Evolutionary conservation across 2,113 vertebrate species (phyloP), one percentile per base, ranked within the genome.

Genomic region (Amphiprion ocellaris): DNA sequence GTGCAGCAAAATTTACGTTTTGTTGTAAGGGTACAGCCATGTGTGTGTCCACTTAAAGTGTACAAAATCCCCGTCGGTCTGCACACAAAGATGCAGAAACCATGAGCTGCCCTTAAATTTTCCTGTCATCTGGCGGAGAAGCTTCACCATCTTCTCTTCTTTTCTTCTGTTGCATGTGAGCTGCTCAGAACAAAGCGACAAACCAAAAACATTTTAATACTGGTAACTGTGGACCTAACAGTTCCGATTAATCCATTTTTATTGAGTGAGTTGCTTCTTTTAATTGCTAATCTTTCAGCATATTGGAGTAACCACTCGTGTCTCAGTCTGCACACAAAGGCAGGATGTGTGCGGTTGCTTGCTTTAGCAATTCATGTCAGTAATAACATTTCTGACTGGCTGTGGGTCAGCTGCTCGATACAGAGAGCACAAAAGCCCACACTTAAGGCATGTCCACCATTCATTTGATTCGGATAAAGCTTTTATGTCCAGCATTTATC

Each of bases 401-500:
- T 30, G 65, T 55, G 41, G 58, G 15, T 49, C 64, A 83, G 55
- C 39, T 61, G 46, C 53, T 71, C 61, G 39, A 68, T 49, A 50
- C 54, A 67, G 47, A 69, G 24, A 70, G 54, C 24, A 37, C 21
- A 47, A 68, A 60, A 26, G 30, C 39, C 9, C 26, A 7, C 30
- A 15, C 66, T 68, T 60, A 69, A 77, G 77, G 21, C 47, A 0
- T 44, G 28, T 12, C 47, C 24, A 28, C 67, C 50, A 62, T 63
- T 78, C 47, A 76, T 90, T 82, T 41, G 33, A 74, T 79, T 76
- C 50, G 82, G 69, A 69, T 69, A 30, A 56, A 50, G 60, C 83
- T 86, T 84, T 87, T 82, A 79, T 82, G 78, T 74, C 44, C 72
- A 39, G 68, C 67, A 47, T 83, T 87, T 81, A 86, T 84, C 74